Evolutionary conservation across 2,888 invertebrate genomes (phyloP).

Genomic region (Rhodophaea formosa): DNA sequence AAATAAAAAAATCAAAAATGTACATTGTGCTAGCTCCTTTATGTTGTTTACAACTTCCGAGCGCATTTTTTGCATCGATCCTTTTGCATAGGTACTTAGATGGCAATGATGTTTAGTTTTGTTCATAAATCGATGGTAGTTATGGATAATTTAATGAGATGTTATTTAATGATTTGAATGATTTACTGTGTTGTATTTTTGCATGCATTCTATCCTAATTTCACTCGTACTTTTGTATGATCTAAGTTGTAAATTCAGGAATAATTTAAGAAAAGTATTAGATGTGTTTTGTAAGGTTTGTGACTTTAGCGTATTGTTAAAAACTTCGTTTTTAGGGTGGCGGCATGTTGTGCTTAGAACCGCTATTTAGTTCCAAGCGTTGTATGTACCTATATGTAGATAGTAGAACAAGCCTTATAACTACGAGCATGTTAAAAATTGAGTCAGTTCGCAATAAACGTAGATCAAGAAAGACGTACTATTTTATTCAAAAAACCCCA

Average conservation of each 20-base stretch:
- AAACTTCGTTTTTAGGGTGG: constrained; percentile 4
- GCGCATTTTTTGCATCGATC: neutral
- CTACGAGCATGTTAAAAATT: no score
- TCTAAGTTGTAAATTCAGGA: neutral
- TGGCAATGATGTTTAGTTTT: neutral
- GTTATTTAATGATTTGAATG: neutral
- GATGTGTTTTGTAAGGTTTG: neutral
- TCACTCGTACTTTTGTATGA: neutral
- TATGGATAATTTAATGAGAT: neutral
- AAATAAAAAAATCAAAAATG: neutral
- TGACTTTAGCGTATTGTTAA: neutral
- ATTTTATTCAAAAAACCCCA: no score
- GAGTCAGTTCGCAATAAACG: no score
- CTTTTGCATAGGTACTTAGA: neutral
- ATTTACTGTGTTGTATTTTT: neutral
- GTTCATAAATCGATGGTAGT: neutral
- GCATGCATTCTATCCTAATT: neutral
- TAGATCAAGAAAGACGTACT: no score
- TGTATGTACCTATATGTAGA: no score
- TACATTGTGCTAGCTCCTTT: neutral
- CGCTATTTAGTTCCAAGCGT: no score
- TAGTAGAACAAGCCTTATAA: no score
- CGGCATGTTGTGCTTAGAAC: constrained; percentile 16
- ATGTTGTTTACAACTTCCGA: neutral
- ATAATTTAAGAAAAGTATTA: neutral